phyloP scores from a whole-genome alignment of 2,888 invertebrate species.

The Alviniconcha strummeri region DNA sequence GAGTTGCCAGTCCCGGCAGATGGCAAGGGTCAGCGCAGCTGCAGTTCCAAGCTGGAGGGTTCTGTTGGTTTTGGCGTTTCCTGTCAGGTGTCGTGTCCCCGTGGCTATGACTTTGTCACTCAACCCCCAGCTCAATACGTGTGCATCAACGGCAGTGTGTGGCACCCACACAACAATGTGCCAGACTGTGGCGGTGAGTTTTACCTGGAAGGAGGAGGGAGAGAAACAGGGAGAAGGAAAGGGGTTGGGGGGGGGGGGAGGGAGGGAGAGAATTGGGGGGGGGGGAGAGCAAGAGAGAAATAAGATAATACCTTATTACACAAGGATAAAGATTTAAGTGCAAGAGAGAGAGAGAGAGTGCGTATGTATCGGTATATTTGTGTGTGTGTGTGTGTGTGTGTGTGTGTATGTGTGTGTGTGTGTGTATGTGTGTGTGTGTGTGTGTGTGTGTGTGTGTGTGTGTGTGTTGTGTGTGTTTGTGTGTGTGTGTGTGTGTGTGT shows the following conservation, averaged over 20 bases:
- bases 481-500: no score
- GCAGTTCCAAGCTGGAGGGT: slow-evolving; percentile 35
- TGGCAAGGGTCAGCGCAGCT: slow-evolving; percentile 35
- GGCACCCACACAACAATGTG: slow-evolving; percentile 50
- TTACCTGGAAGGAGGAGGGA: no score
- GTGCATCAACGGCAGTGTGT: slow-evolving; percentile 46
- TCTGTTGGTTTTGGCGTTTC: slow-evolving; percentile 35
- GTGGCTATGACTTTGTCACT: slow-evolving; percentile 41
- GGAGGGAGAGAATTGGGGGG: no score
- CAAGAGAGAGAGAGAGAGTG: no score
- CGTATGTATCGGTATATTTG: no score
- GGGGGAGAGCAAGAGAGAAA: no score
- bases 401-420: slow-evolving; percentile 3
- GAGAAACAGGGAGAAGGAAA: not conserved
- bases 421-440: slow-evolving; percentile 6
- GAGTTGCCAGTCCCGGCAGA: slow-evolving; percentile 41
- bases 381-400: not conserved
- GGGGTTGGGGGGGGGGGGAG: no score
- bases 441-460: not conserved
- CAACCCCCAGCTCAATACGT: slow-evolving; percentile 45
- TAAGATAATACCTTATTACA: no score
- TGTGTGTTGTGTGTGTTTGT: not conserved
- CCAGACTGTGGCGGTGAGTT: slow-evolving; percentile 54
- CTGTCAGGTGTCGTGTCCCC: slow-evolving; percentile 45
- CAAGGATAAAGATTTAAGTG: no score